These are phyloP conservation scores for Heliconius eleuchia DNA, from an alignment of 1,140 invertebrate species.

Conservation along the genomic window DNA sequence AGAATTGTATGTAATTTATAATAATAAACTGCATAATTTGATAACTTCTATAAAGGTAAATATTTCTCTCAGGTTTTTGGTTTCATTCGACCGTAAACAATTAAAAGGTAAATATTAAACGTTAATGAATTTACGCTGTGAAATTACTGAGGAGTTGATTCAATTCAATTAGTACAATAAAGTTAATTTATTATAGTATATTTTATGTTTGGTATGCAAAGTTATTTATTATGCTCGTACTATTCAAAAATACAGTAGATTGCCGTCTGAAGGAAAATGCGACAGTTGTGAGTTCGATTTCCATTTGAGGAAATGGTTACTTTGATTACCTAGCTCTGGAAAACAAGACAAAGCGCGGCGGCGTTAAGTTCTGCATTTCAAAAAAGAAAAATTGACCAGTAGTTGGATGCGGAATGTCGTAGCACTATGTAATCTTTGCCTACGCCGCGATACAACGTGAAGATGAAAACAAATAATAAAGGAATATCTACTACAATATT, in stretches of 20 bases:
- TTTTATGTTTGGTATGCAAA: background rate
- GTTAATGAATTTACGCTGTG: slow-evolving; percentile 13
- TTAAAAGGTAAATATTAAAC: slow-evolving; percentile 13
- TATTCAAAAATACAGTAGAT: background rate
- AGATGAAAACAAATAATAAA: background rate
- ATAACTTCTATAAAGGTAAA: slow-evolving; percentile 1
- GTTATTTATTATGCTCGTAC: background rate
- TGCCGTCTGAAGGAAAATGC: background rate
- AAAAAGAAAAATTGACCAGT: too few species aligned
- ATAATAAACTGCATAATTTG: background rate
- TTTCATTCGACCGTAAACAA: slow-evolving; percentile 7
- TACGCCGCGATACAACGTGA: background rate
- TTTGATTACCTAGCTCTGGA: too few species aligned
- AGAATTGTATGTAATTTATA: background rate
- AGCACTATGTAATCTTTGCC: too few species aligned
- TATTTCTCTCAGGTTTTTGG: slow-evolving; percentile 9
- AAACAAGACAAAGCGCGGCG: too few species aligned
- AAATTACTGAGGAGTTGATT: slow-evolving; percentile 11
- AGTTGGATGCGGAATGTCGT: too few species aligned
- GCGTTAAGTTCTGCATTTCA: too few species aligned
- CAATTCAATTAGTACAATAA: slow-evolving; percentile 14
- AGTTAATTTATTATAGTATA: slow-evolving; percentile 9
- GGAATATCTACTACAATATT: background rate
- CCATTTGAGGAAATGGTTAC: too few species aligned
- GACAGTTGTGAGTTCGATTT: background rate